Conservation (phyloP, 2,113 vertebrate genomes). For the Pica pica region DNA sequence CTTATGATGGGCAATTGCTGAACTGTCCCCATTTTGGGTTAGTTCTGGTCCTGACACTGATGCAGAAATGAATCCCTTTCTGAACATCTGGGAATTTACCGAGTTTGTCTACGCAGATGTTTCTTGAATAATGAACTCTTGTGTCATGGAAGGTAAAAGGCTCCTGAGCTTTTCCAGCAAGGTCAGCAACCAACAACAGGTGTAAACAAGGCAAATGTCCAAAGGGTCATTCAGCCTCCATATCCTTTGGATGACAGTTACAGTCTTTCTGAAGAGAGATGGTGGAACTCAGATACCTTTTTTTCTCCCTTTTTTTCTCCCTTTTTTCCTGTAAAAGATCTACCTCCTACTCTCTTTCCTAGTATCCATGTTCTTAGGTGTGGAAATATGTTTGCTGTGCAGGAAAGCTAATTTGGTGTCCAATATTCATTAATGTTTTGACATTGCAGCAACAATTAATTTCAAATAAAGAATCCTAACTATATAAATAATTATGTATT, state of each 20-base stretch:
- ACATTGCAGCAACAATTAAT: neutral
- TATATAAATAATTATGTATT: neutral
- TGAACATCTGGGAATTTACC: neutral
- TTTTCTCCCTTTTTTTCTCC: fast-evolving
- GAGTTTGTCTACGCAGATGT: neutral
- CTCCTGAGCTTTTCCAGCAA: neutral
- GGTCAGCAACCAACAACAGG: neutral
- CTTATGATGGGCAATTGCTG: neutral
- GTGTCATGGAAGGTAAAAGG: neutral
- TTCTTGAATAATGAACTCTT: neutral
- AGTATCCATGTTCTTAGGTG: neutral
- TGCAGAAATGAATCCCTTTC: neutral
- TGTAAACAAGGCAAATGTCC: neutral
- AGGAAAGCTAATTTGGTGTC: neutral
- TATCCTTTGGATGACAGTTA: neutral
- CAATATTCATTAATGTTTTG: neutral
- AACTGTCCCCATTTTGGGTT: neutral
- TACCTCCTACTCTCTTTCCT: neutral
- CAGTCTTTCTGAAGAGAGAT: neutral
- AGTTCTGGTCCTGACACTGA: neutral
- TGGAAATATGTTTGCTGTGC: neutral
- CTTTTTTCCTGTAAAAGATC: neutral
- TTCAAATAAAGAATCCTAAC: neutral
- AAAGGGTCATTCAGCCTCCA: neutral
- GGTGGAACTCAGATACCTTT: neutral